These are phyloP conservation scores for Astropecten irregularis DNA, from an alignment of 53 echinoderm and acorn worm genomes.

Conservation along the genomic window DNA sequence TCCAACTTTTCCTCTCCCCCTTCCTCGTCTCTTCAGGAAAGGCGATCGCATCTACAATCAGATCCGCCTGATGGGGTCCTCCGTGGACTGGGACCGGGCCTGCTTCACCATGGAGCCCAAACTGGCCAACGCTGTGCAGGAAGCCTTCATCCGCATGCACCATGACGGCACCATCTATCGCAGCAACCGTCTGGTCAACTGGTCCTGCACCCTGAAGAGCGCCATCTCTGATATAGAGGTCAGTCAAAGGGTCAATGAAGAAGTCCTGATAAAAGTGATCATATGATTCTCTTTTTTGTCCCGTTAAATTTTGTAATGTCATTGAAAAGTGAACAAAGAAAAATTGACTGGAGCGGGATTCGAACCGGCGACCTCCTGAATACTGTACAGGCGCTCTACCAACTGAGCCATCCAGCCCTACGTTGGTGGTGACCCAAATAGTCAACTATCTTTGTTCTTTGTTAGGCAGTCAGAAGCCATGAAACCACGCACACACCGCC, in stretches of 20 bases:
- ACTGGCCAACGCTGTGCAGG: conserved; percentile 83
- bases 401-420: no score
- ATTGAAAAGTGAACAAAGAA: no score
- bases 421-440: no score
- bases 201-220: conserved; percentile 95
- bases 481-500: no score
- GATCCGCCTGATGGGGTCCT: conserved; percentile 87
- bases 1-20: no score
- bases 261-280: neutral
- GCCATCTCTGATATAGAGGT: conserved; percentile 99
- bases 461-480: no score
- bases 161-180: conserved; percentile 96
- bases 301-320: no score
- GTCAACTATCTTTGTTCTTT: no score
- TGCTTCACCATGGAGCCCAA: conserved; percentile 99
- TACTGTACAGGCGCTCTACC: no score
- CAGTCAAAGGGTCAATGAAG: no score
- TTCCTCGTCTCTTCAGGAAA: conserved; percentile 63
- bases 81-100: conserved; percentile 93
- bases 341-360: no score
- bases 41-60: conserved; percentile 95
- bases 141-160: conserved; percentile 87
- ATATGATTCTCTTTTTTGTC: neutral
- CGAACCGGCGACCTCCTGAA: no score
- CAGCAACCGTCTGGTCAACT: conserved; percentile 97